Evolutionary conservation across 2,797 vertebrate species (phyloP).

Genomic region (Selene dorsalis): DNA sequence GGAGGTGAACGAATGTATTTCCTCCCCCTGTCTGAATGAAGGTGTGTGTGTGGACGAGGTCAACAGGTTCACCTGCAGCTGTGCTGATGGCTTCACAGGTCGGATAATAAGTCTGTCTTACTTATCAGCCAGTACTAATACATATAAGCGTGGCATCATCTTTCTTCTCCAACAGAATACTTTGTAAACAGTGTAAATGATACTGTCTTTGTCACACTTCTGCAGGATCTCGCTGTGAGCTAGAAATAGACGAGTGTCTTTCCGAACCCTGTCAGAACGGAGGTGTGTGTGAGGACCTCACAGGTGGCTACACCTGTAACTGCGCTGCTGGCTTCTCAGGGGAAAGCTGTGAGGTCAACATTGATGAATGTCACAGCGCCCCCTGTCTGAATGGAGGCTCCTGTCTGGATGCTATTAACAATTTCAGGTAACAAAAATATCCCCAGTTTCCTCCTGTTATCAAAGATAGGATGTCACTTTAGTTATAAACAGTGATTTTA

Average conservation of each 20-base stretch:
- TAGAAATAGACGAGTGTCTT: slow-evolving; percentile 93
- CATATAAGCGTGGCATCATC: too few relatives aligned
- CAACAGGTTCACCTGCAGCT: slow-evolving; percentile 89
- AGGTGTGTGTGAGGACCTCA: slow-evolving; percentile 90
- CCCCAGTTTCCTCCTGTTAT: background rate
- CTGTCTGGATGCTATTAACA: slow-evolving; percentile 89
- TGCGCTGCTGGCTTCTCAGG: slow-evolving; percentile 91
- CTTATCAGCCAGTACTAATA: too few relatives aligned
- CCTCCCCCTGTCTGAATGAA: slow-evolving; percentile 92
- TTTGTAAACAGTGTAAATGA: background rate
- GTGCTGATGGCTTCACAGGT: slow-evolving; percentile 91
- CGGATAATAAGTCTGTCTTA: slow-evolving; percentile 17
- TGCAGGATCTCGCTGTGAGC: slow-evolving; percentile 90
- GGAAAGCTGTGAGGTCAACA: slow-evolving; percentile 88
- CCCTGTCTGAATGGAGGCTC: slow-evolving; percentile 94
- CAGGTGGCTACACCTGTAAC: slow-evolving; percentile 88
- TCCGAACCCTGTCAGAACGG: slow-evolving; percentile 91
- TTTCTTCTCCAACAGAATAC: too few relatives aligned
- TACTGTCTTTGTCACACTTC: background rate
- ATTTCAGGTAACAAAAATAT: slow-evolving; percentile 87
- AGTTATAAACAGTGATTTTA: background rate
- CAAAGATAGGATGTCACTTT: background rate
- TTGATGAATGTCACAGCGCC: slow-evolving; percentile 92
- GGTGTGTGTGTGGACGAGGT: slow-evolving; percentile 90
- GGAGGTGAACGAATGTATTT: slow-evolving; percentile 92